Conservation (phyloP, 2,113 vertebrate genomes). For the Callospermophilus lateralis region DNA sequence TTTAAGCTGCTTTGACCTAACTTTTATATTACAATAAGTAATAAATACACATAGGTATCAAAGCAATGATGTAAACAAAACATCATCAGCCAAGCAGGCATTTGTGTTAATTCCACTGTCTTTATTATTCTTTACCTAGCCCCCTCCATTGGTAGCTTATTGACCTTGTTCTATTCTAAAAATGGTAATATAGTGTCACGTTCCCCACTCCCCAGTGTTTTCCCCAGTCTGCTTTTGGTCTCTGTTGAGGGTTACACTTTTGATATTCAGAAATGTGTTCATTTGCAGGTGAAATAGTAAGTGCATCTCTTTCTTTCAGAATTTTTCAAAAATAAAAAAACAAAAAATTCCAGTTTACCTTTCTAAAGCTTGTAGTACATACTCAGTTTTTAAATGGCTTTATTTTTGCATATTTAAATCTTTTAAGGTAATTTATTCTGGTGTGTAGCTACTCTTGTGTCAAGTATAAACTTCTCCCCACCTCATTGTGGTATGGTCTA, state of each 20-base stretch:
- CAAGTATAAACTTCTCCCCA: not conserved
- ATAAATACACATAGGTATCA: not conserved
- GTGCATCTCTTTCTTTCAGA: not conserved
- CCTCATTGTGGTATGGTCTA: not conserved
- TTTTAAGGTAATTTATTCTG: slow-evolving; percentile 14
- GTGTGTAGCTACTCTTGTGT: not conserved
- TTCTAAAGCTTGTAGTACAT: not conserved
- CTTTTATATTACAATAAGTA: not conserved
- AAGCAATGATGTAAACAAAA: not conserved
- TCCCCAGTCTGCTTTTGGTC: not conserved
- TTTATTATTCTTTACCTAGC: not conserved
- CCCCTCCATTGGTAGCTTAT: not conserved
- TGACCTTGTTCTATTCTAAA: not conserved
- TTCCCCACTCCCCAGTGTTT: not conserved
- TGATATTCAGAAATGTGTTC: not conserved
- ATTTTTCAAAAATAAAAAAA: not conserved
- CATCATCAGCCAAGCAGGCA: not conserved
- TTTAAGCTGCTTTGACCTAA: not conserved
- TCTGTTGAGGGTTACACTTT: not conserved
- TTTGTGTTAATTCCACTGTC: not conserved
- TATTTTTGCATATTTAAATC: not conserved
- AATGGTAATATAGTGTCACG: not conserved
- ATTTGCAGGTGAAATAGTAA: not conserved
- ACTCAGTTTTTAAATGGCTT: not conserved
- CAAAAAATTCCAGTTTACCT: not conserved